Base-by-base conservation (phyloP, 2,797 vertebrate genomes). In the Meriones psammophilus region DNA sequence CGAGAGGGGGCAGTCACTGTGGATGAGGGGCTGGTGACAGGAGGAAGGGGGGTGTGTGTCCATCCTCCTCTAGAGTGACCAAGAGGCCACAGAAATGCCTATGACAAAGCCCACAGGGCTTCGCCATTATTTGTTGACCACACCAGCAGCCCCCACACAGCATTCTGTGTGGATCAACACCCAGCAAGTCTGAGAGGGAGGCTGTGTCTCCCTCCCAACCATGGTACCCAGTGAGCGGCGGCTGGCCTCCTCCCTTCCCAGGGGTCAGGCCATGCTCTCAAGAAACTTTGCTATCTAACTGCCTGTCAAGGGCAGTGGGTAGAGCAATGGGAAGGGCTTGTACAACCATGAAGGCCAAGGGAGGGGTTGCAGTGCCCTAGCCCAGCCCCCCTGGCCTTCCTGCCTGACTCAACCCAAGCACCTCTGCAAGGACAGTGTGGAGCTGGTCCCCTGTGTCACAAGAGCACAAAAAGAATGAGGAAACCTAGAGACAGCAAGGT, bases 351-450 rank as follows among this genome's bases (percentile, higher is more conserved):
- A 28, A n/a, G 18, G 20, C 85, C 71, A 46, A 24, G 24, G 15
- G 50, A n/a, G 66, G 71, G 50, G 17, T 50, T 62, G 1, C 36
- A 0, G 15, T 0, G 13, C n/a, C 8, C 46, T 33, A 6, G 56
- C 68, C 73, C 30, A 9, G 58, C 60, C 64, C 68, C 18, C 1
- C 46, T 15, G 42, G 30, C 62, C 30, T 66, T 84, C 62, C 39
- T n/a, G 30, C 30, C 83, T 85, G 83, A 66, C 83, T 85, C 78
- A 39, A 28, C 0, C 1, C 5, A 68, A 28, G 68, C 12, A 33
- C 24, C 42, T 92, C 60, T 77, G n/a, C 24, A 18, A 56, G 78
- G 28, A 28, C 2, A 50, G 15, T 4, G 3, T 6, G 6, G 17
- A 39, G 26, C 54, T 36, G 39, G 8, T 13, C 7, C 36, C 26